A percentile compares a stretch with the other conserved stretches of the same genome.
phyloP scores from a whole-genome alignment of 1,140 invertebrate species.

The Drosophila kurseongensis region DNA sequence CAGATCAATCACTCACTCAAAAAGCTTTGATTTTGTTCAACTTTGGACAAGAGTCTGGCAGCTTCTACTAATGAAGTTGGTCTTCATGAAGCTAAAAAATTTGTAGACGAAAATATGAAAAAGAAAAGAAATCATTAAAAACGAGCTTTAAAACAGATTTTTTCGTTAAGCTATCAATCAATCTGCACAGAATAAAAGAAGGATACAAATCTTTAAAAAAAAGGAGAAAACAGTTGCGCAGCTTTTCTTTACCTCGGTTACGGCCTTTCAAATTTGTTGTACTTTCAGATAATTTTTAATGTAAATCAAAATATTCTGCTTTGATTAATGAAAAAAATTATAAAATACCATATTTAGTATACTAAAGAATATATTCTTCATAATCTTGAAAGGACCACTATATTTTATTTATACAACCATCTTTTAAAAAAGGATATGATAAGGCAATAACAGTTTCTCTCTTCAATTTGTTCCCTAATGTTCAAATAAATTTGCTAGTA shows the following conservation, averaged over 20 bases:
- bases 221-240: background rate
- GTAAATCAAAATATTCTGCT: no score
- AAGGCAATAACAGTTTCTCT: background rate
- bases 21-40: constrained; percentile 55
- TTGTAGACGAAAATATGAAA: constrained; percentile 6
- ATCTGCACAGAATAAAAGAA: background rate
- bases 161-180: constrained; percentile 24
- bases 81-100: constrained; percentile 16
- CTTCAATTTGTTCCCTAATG: background rate
- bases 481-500: constrained; percentile 10
- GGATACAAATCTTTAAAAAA: background rate
- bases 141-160: background rate
- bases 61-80: constrained; percentile 39
- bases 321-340: no score
- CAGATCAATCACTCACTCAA: constrained; percentile 53
- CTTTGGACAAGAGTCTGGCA: constrained; percentile 35
- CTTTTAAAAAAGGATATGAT: no score
- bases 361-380: no score
- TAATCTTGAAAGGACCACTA: no score
- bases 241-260: background rate
- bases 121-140: background rate
- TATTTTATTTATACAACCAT: no score
- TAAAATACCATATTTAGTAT: no score
- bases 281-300: no score
- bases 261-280: no score